phyloP scores from a whole-genome alignment of 2,113 vertebrate genomes.

The Typhlomys cinereus region DNA sequence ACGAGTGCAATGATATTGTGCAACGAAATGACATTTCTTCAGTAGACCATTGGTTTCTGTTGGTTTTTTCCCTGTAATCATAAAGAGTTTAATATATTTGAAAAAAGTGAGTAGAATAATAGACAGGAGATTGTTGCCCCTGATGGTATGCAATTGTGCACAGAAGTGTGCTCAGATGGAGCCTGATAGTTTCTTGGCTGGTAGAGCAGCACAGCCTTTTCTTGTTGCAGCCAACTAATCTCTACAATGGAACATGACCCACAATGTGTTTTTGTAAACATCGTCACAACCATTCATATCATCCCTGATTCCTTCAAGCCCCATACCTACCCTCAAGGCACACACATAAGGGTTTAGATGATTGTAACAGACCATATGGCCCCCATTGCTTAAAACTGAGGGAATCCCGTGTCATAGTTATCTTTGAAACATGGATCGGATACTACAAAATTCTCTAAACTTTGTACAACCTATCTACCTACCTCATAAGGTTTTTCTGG shows the following conservation, averaged over 20 bases:
- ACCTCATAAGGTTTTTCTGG: not conserved
- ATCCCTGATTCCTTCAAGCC: not conserved
- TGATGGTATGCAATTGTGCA: not conserved
- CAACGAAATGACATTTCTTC: slow-evolving; percentile 21
- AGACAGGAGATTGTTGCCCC: not conserved
- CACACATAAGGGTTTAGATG: not conserved
- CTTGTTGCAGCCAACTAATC: not conserved
- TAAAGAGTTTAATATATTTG: slow-evolving; percentile 13
- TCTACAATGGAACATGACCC: not conserved
- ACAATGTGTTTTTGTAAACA: not conserved
- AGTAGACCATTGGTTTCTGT: not conserved
- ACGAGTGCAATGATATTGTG: not conserved
- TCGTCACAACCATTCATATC: not conserved
- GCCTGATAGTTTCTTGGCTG: not conserved
- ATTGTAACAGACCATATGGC: not conserved
- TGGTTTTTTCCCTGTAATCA: not conserved
- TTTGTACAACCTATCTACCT: not conserved
- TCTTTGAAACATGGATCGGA: not conserved
- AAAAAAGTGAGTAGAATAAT: not conserved
- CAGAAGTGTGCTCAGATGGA: not conserved
- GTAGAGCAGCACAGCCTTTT: not conserved
- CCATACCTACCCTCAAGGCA: no score
- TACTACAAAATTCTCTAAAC: not conserved
- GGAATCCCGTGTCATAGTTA: not conserved
- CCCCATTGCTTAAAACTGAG: not conserved